A percentile compares a stretch with the other conserved stretches of the same genome.
Conservation (phyloP, 2,797 vertebrate species). For the Anguilla obscura region DNA sequence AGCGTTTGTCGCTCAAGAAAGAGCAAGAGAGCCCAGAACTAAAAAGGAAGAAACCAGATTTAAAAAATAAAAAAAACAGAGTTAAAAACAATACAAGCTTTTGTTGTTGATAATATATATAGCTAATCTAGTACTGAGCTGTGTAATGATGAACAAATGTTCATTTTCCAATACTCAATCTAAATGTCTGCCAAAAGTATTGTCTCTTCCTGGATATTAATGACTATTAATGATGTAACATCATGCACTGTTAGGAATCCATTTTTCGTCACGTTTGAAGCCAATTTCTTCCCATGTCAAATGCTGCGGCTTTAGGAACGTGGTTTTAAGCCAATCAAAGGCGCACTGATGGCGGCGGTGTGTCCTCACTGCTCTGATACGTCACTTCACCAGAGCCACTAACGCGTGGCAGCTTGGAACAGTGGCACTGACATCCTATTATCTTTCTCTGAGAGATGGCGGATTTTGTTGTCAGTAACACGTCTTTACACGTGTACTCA, state of each 20-base stretch:
- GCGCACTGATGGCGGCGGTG: conserved; percentile 63
- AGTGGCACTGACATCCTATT: conserved; percentile 63
- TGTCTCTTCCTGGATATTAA: not conserved
- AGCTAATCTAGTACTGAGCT: not conserved
- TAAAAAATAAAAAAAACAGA: not conserved
- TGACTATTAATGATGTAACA: not conserved
- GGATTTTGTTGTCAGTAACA: conserved; percentile 57
- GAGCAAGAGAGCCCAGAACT: conserved; percentile 37
- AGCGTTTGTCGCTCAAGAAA: conserved; percentile 70
- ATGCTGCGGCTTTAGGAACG: conserved; percentile 66
- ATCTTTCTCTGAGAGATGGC: conserved; percentile 53
- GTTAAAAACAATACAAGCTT: too few relatives aligned
- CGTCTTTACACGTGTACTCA: conserved; percentile 55
- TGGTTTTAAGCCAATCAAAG: conserved; percentile 64
- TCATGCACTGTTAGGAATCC: conserved; percentile 49
- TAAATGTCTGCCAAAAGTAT: conserved; percentile 23
- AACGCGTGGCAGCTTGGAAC: conserved; percentile 62
- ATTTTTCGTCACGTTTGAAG: conserved; percentile 67
- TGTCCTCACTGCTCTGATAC: conserved; percentile 63
- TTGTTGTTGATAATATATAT: not conserved
- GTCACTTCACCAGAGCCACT: conserved; percentile 66
- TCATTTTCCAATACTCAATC: conserved; percentile 37
- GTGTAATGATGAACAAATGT: conserved; percentile 48
- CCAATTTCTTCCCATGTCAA: conserved; percentile 64
- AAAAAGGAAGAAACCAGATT: conserved; percentile 39